Evolutionary conservation across 2,888 invertebrate genomes (phyloP), one percentile per base, ranked within the genome.

Genomic region (Tachina fera): DNA sequence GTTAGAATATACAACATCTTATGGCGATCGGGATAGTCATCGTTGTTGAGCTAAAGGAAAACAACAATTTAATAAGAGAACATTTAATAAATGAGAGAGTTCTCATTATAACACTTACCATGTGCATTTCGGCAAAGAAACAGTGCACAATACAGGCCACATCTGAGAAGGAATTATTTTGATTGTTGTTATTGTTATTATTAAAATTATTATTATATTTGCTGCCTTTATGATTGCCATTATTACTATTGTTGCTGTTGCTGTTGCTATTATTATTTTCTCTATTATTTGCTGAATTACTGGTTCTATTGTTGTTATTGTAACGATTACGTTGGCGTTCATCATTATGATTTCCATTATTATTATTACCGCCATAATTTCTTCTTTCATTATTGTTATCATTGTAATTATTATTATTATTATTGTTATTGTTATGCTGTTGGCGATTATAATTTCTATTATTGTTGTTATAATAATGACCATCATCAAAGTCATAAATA

Each of bases 111-210:
- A 6, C 11, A 88, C 92, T 91, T 92, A 96, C 96, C 95, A 96
- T 94, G 89, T 95, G 94, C 86, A 96, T 91, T 90, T 95, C 94
- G 82, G 95, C 94, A 90, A 96, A 94, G 89, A 96, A 95, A 89
- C 96, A 96, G 86, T 96, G 95, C 31, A 95, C 91, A 1, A 95
- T 93, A 88, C 96, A 96, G 81, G 93, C 92, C 82, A 92, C 85
- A 65, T 89, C 90, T 14, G 84, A 82, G 6, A 63, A 87, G 11
- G 77, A 84, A 77, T 81, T 87, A 31, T 83, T 83, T 61, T 87
- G 86, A 60, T 86, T 87, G 60, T 80, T 81, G 61, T 90, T 87
- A 9, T 81, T 80, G 71, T 89, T 87, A 8, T 90, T 88, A 67
- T 88, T 89, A 16, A 71, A 74, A 13, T 81, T 81, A 9, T 78